Evolutionary conservation across 1,140 invertebrate genomes (phyloP).

Genomic region (Teleopsis dalmanni): DNA sequence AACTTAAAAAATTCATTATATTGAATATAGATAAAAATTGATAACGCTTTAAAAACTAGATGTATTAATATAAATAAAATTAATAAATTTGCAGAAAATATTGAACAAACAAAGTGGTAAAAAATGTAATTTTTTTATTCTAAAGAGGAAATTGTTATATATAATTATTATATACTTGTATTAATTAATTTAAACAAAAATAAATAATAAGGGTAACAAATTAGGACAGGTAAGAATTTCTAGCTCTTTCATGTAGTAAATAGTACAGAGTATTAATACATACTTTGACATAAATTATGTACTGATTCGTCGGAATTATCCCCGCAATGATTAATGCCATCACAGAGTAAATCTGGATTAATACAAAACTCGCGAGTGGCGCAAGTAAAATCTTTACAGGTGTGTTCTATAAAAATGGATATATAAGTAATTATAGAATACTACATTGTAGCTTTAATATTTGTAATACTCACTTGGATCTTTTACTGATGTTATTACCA

Average conservation of each 20-base stretch:
- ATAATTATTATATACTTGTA: background rate
- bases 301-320: slow-evolving; percentile 83
- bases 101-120: background rate
- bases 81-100: background rate
- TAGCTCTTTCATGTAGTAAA: background rate
- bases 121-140: background rate
- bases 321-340: slow-evolving; percentile 86
- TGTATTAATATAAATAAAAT: no score
- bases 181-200: background rate
- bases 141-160: background rate
- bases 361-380: slow-evolving; percentile 82
- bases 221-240: no score
- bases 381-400: slow-evolving; percentile 81
- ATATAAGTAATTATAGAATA: background rate
- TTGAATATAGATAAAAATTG: no score
- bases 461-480: slow-evolving; percentile 72
- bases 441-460: background rate
- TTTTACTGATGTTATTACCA: slow-evolving; percentile 89
- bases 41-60: no score
- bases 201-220: background rate
- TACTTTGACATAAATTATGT: slow-evolving; percentile 72
- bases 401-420: slow-evolving; percentile 57
- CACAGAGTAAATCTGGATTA: slow-evolving; percentile 77
- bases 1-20: no score
- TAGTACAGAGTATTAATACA: slow-evolving; percentile 33